phyloP scores from a whole-genome alignment of 2,888 invertebrate species.

The Pinctada fucata region DNA sequence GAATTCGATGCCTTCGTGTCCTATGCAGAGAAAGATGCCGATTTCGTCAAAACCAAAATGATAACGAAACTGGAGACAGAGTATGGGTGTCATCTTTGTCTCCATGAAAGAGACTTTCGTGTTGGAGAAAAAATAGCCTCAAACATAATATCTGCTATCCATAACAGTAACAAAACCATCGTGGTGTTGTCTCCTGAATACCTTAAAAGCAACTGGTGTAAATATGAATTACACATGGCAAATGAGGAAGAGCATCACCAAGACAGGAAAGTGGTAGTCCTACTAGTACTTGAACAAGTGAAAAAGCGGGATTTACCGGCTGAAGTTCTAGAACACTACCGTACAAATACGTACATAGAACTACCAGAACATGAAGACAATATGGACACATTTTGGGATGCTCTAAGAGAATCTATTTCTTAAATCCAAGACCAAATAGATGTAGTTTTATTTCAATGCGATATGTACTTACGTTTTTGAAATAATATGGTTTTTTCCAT shows the following conservation, averaged over 20 bases:
- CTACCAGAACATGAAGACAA: conserved; percentile 5
- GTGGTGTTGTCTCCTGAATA: conserved; percentile 6
- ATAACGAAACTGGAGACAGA: too few species aligned
- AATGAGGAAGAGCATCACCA: conserved; percentile 1
- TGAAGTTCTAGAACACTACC: conserved; percentile 1
- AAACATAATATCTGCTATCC: too few species aligned
- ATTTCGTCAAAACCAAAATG: too few species aligned
- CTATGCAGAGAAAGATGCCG: not conserved
- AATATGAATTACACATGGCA: too few species aligned
- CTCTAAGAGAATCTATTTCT: too few species aligned
- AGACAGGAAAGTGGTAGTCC: not conserved
- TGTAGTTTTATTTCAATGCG: too few species aligned
- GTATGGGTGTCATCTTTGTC: too few species aligned
- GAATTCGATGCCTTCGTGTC: conserved; percentile 9
- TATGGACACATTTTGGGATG: too few species aligned
- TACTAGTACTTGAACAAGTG: conserved; percentile 9
- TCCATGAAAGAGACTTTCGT: conserved; percentile 9
- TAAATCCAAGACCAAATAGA: too few species aligned
- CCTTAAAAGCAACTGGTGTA: conserved; percentile 17
- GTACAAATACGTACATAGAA: conserved; percentile 7
- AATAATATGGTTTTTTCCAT: too few species aligned
- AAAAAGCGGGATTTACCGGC: not conserved
- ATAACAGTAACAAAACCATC: conserved; percentile 10
- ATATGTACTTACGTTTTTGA: too few species aligned
- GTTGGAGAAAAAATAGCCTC: too few species aligned